A percentile compares a stretch with the other conserved stretches of the same genome.
Evolutionary conservation across 1,140 invertebrate genomes (phyloP).

Genomic region (Trypoxylus dichotomus): DNA sequence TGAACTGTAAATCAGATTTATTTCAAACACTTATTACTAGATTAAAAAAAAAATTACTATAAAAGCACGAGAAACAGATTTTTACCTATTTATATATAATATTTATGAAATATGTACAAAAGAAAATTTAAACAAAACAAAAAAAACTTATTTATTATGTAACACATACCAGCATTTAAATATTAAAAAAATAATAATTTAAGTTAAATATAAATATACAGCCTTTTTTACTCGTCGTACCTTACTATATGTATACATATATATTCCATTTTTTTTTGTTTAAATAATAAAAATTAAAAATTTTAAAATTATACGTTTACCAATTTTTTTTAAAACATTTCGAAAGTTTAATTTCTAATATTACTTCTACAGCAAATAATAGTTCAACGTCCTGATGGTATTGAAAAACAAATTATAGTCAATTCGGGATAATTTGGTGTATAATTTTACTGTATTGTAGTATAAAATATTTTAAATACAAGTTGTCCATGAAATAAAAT

Average conservation of each 20-base stretch:
- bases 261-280: too few relatives aligned
- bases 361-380: too few relatives aligned
- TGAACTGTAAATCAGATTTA: background rate
- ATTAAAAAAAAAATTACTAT: background rate
- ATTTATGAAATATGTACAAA: slow-evolving; percentile 1
- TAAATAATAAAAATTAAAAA: too few relatives aligned
- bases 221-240: background rate
- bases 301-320: too few relatives aligned
- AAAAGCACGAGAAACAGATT: background rate
- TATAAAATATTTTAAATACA: too few relatives aligned
- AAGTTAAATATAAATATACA: slow-evolving; percentile 8
- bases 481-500: too few relatives aligned
- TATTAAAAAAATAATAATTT: slow-evolving; percentile 9
- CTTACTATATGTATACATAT: background rate
- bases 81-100: background rate
- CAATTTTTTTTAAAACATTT: background rate
- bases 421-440: too few relatives aligned
- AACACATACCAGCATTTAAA: background rate
- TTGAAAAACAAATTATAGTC: too few relatives aligned
- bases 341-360: background rate
- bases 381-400: too few relatives aligned
- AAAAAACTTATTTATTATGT: background rate
- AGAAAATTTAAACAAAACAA: background rate
- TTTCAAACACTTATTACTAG: background rate
- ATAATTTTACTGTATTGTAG: too few relatives aligned